These are phyloP conservation scores for Pantherophis alleghaniensis DNA, from an alignment of 2,797 vertebrate genomes.

Conservation along the genomic window DNA sequence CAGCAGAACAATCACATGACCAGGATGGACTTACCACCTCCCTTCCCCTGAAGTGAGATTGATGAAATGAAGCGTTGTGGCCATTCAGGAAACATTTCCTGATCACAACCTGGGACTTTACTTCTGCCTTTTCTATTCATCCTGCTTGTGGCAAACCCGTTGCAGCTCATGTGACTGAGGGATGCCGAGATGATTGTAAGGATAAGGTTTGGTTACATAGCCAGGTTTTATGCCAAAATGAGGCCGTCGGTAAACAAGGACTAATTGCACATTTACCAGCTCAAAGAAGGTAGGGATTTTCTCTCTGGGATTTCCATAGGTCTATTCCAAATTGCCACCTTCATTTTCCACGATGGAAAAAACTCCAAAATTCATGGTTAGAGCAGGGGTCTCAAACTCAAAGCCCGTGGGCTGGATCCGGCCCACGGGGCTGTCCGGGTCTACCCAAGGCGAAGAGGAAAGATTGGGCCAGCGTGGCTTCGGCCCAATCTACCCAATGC, in stretches of 20 bases:
- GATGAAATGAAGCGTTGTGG: background rate
- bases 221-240: background rate
- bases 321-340: background rate
- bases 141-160: background rate
- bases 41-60: background rate
- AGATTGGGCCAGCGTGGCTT: too few relatives aligned
- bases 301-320: background rate
- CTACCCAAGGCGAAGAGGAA: too few relatives aligned
- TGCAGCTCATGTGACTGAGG: background rate
- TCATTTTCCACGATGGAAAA: background rate
- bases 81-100: background rate
- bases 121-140: background rate
- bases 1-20: background rate
- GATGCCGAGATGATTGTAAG: background rate
- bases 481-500: too few relatives aligned
- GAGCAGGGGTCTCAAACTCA: background rate
- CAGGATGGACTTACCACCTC: background rate
- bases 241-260: background rate
- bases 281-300: background rate
- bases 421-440: too few relatives aligned
- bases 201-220: background rate
- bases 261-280: background rate
- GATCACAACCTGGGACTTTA: background rate
- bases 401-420: too few relatives aligned
- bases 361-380: background rate